Percentiles rank a stretch among this genome's conserved stretches.
These are phyloP conservation scores for Cherax destructor DNA, from an alignment of 1,140 invertebrate species.

Conservation along the genomic window DNA sequence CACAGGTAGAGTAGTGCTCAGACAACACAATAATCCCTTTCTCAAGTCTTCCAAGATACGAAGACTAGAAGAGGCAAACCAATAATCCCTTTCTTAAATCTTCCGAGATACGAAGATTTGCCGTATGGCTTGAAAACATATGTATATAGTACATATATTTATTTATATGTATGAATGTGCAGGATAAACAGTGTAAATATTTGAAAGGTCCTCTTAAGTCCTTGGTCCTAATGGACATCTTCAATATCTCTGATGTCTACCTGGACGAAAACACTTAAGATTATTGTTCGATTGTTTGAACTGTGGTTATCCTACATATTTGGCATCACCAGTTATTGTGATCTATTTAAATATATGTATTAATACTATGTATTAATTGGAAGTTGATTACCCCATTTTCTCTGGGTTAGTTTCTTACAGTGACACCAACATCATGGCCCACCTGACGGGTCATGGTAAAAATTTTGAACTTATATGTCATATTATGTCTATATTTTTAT, in stretches of 20 bases:
- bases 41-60: conserved; percentile 56
- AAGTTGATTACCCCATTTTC: not conserved
- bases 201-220: no score
- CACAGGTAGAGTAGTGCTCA: conserved; percentile 21
- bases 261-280: no score
- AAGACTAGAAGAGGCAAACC: conserved; percentile 8
- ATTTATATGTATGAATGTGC: no score
- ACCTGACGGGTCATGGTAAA: conserved; percentile 23
- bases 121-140: no score
- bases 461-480: not conserved
- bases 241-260: no score
- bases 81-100: no score
- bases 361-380: not conserved
- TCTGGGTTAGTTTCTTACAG: conserved; percentile 12
- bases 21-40: not conserved
- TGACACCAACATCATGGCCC: conserved; percentile 61
- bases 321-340: no score
- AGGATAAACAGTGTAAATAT: no score
- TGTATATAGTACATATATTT: not conserved
- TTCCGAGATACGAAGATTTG: no score
- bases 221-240: no score
- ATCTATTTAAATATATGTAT: not conserved
- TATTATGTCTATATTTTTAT: not conserved
- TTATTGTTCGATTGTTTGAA: no score
- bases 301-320: no score